Base-by-base conservation (phyloP, 2,888 invertebrate species). In the Yponomeuta malinellus region DNA sequence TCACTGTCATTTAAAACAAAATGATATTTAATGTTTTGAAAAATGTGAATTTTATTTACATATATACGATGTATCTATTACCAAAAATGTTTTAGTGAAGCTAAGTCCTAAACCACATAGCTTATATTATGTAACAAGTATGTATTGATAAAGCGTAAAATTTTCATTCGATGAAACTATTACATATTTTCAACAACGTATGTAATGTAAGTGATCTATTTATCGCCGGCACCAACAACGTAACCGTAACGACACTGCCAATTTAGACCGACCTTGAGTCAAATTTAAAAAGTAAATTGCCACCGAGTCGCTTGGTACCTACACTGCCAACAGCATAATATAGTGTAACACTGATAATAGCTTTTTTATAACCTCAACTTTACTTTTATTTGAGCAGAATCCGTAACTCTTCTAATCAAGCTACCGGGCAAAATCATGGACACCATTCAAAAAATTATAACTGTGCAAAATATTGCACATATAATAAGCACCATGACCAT, bases 401-500 rank as follows among this genome's bases (percentile, higher is more conserved):
- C 15, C 15, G 15, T 59, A 12, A 59, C 52, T 12, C 10, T 59
- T 59, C 8, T 5, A 4, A 15, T 5, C 12, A 59, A 15, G 52
- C 3, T 12, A 59, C 52, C 1, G 4, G 12, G 52, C 52, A 59
- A 59, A 12, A 59, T 15, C 52, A 59, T 59, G 52, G 52, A 59
- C 15, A 59, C 15, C 52, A 1, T 59, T 59, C 12, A 59, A 15
- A 59, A 59, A 15, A 59, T 59, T 3, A 5, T 59, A 15, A 15
- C 52, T 1, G 52, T 59, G 5, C 52, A 59, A 59, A 59, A 59
- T 5, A 59, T 59, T 59, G 52, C 52, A 15, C 52, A 59, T 3
- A 15, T 8, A 3, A 59, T 59, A 59, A 97, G 96, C 82, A 81
- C 95, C 15, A 86, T 96, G n/a, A 97, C 96, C 0, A 96, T 97